A percentile compares a stretch with the other conserved stretches of the same genome.
Evolutionary conservation across 2,113 vertebrate genomes (phyloP).

Genomic region (Laterallus jamaicensis): DNA sequence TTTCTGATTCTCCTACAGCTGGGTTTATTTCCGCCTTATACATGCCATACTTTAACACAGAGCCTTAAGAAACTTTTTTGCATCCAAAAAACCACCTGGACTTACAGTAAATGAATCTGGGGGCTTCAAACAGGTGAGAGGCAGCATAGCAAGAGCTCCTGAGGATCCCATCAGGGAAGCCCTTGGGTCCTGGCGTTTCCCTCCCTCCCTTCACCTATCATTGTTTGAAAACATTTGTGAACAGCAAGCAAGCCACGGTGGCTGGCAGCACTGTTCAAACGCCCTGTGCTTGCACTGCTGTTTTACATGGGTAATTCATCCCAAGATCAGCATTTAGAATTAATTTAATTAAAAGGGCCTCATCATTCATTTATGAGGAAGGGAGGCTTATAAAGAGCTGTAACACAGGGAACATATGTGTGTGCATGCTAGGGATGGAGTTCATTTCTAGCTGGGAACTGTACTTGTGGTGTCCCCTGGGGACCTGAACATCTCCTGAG

Average conservation of each 20-base stretch:
- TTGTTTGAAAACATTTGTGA: conserved; percentile 37
- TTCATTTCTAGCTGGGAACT: neutral
- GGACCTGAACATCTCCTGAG: neutral
- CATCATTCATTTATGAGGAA: conserved; percentile 80
- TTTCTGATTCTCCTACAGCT: accelerated
- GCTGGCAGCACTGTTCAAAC: neutral
- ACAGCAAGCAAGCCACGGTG: neutral
- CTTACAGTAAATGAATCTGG: accelerated
- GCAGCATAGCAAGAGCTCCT: neutral
- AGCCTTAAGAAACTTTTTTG: neutral
- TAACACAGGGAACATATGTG: neutral
- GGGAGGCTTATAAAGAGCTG: neutral
- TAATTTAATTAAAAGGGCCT: conserved; percentile 70
- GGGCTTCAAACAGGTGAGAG: neutral
- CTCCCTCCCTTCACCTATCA: neutral
- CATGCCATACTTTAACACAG: accelerated
- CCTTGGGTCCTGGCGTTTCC: neutral
- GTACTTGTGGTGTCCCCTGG: neutral
- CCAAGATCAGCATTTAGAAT: conserved; percentile 10
- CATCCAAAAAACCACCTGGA: neutral
- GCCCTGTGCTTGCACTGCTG: neutral
- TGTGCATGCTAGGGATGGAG: neutral
- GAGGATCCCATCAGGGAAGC: neutral
- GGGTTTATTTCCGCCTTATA: neutral
- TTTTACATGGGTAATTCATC: conserved; percentile 49